phyloP scores from a whole-genome alignment of 2,113 vertebrate species.

The Ptyas mucosa region DNA sequence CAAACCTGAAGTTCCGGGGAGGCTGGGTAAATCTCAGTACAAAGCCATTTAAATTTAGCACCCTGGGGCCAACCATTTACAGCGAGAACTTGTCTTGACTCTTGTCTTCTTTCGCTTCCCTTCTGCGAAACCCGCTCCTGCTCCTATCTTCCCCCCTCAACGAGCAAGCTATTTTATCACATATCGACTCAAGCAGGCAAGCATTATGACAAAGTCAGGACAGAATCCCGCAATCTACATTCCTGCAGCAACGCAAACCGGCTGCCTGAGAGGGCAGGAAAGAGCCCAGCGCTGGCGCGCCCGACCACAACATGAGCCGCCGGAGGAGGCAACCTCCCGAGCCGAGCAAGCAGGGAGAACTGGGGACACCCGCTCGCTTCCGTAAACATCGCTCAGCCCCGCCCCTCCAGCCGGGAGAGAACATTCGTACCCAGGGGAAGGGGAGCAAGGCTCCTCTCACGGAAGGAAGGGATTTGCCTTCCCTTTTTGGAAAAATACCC shows the following conservation, averaged over 20 bases:
- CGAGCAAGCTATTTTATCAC: not conserved
- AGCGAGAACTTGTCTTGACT: not conserved
- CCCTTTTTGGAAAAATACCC: not conserved
- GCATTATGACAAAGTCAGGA: not conserved
- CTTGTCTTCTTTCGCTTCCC: not conserved
- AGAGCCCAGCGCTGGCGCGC: not conserved
- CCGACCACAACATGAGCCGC: not conserved
- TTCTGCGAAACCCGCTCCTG: not conserved
- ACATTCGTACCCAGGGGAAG: not conserved
- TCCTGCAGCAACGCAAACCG: not conserved
- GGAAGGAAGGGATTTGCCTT: not conserved
- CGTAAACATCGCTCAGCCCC: constrained; percentile 55
- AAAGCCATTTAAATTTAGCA: not conserved
- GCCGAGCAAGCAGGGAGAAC: constrained; percentile 7
- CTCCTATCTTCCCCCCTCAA: not conserved
- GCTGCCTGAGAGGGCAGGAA: not conserved
- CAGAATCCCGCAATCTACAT: not conserved
- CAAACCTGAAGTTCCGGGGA: not conserved
- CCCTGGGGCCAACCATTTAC: not conserved
- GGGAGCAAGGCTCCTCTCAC: not conserved
- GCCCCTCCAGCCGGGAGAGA: not conserved
- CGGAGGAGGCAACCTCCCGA: not conserved
- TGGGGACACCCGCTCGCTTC: constrained; percentile 49
- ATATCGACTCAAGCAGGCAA: not conserved
- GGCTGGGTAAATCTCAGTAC: not conserved